These are phyloP conservation scores for Lamellibrachia columna DNA, from an alignment of 2,888 invertebrate species.

Conservation along the genomic window DNA sequence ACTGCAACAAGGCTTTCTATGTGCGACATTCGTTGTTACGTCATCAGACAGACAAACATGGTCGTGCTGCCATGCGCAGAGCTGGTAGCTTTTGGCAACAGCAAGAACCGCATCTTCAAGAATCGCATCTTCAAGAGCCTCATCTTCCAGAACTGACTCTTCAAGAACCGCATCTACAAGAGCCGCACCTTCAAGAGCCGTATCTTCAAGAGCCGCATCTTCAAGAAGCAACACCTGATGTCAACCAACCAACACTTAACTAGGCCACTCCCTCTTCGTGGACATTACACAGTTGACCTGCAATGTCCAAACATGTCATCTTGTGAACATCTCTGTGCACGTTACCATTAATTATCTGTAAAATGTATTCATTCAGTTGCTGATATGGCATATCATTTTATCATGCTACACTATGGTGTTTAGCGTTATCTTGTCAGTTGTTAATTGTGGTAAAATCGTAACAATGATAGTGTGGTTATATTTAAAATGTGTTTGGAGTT, in stretches of 20 bases:
- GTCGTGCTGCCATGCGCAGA: neutral
- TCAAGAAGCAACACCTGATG: neutral
- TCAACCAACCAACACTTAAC: neutral
- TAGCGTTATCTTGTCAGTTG: too few relatives aligned
- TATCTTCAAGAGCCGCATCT: neutral
- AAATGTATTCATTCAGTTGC: too few relatives aligned
- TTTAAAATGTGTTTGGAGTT: too few relatives aligned
- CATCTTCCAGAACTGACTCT: too few relatives aligned
- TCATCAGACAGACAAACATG: neutral
- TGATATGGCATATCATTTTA: too few relatives aligned
- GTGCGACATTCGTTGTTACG: neutral
- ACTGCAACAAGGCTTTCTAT: constrained; percentile 2
- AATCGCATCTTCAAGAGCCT: neutral
- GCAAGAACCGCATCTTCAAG: neutral
- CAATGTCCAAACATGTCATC: neutral
- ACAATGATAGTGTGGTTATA: too few relatives aligned
- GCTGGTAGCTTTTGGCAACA: neutral
- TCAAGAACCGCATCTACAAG: too few relatives aligned
- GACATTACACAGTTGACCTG: neutral
- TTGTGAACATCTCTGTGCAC: neutral
- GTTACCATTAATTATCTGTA: too few relatives aligned
- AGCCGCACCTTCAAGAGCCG: too few relatives aligned
- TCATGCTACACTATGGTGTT: too few relatives aligned
- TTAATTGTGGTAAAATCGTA: too few relatives aligned
- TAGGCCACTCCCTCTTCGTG: neutral